Conservation (phyloP, 2,797 vertebrate genomes). For the Eleutherodactylus coqui region DNA sequence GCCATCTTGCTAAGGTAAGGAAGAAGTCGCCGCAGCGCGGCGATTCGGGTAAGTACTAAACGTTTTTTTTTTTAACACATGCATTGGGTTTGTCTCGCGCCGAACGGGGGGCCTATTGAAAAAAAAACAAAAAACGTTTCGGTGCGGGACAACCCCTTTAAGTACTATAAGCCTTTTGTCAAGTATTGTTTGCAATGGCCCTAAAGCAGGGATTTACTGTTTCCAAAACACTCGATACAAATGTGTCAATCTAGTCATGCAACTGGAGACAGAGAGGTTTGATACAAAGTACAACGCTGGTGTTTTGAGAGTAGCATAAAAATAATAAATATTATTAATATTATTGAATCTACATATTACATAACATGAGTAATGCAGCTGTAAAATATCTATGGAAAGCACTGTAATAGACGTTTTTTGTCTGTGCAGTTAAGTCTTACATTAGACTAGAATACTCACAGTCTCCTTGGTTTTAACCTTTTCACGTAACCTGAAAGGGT, state of each 20-base stretch:
- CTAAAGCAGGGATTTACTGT: slow-evolving; percentile 25
- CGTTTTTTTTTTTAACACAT: too few relatives aligned
- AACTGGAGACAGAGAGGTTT: background rate
- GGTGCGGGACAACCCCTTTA: slow-evolving; percentile 2
- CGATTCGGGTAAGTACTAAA: too few relatives aligned
- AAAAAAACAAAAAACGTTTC: too few relatives aligned
- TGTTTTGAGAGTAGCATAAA: background rate
- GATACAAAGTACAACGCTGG: background rate
- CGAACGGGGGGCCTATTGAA: too few relatives aligned
- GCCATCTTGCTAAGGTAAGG: too few relatives aligned
- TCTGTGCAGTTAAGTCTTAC: background rate
- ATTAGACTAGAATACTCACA: slow-evolving; percentile 14
- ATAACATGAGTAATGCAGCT: slow-evolving; percentile 25
- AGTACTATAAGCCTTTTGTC: background rate
- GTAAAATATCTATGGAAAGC: background rate
- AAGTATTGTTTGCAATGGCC: slow-evolving; percentile 8
- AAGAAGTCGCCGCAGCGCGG: too few relatives aligned
- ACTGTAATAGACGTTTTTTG: background rate
- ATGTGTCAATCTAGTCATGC: background rate
- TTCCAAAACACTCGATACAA: slow-evolving; percentile 13
- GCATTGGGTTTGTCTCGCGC: too few relatives aligned
- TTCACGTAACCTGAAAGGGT: slow-evolving; percentile 11
- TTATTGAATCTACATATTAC: background rate
- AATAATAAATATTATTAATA: slow-evolving; percentile 1
- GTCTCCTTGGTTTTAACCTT: background rate